These are phyloP conservation scores for Syncerus caffer DNA, from an alignment of 2,797 vertebrate genomes.

Conservation along the genomic window DNA sequence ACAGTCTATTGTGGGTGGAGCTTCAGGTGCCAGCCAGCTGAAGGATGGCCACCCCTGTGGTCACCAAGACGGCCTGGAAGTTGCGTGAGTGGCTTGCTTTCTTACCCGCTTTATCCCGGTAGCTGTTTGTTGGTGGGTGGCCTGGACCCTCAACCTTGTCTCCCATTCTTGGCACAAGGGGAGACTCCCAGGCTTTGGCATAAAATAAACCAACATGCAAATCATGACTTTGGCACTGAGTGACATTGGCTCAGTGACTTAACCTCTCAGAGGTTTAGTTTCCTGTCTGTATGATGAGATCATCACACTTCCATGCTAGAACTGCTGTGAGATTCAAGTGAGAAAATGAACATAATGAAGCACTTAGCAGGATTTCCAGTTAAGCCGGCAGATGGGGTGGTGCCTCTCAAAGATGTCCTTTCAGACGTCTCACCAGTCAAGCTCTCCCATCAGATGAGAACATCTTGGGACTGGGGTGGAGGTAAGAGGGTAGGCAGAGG, in stretches of 20 bases:
- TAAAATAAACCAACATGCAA: not conserved
- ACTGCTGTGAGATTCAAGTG: not conserved
- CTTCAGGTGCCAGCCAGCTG: constrained; percentile 37
- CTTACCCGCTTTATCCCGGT: not conserved
- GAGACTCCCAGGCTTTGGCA: not conserved
- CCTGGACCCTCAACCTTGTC: not conserved
- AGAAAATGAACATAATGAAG: not conserved
- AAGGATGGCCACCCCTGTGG: constrained; percentile 88
- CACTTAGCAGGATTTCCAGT: not conserved
- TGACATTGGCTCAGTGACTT: not conserved
- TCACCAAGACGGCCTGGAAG: constrained; percentile 93
- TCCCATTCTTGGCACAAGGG: not conserved
- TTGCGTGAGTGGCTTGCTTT: constrained; percentile 88
- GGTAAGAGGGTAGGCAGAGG: not conserved
- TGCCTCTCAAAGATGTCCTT: not conserved
- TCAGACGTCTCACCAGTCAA: not conserved
- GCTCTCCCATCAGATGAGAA: not conserved
- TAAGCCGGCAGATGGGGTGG: not conserved
- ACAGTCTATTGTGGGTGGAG: constrained; percentile 14
- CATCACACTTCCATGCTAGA: not conserved
- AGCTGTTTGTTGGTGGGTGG: not conserved
- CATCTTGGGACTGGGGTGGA: accelerated
- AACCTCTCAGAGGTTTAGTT: not conserved
- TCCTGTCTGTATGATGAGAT: not conserved
- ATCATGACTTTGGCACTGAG: not conserved